Base-by-base conservation (phyloP, 2,113 vertebrate species). In the Archocentrus centrarchus region DNA sequence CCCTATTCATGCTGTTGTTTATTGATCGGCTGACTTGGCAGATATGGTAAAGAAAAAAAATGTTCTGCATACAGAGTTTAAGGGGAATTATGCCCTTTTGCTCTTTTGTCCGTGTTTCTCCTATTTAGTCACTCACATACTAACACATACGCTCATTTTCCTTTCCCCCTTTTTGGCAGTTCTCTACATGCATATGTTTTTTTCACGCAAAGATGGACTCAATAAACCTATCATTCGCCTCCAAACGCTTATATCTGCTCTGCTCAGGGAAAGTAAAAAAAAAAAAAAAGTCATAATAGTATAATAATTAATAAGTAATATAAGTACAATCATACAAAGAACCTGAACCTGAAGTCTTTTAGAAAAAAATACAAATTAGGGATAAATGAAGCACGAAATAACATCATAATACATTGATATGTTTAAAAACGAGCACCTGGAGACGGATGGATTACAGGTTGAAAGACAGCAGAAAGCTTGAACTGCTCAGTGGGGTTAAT, bases 1-100 rank as follows among this genome's bases (percentile, higher is more conserved):
- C 11, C 68, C 68, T 73, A 55, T 73, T 73, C 27, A 35, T 73
- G 27, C 68, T 55, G 68, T 78, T 82, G 41, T 61, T 53, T 39
- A 84, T 80, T 82, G 84, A 86, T 88, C 37, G 27, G n/a, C 66
- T 66, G 63, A 73, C 47, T 79, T 86, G 61, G 55, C 63, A 81
- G 62, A 41, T 53, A 39, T 77, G 58, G 32, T 60, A 18, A 60
- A 83, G 17, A 7, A 76, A 76, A n/a, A n/a, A 13, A 55, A 50
- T 83, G 41, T 24, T 82, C 32, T 68, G 27, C 17, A 18, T 11
- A 20, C 15, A 22, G 20, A 64, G 20, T 66, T 85, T 44, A 39
- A 73, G 73, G 7, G 18, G 47, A 30, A 58, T 61, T n/a, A 76
- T 57, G 44, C 7, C 8, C 53, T 11, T 30, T 73, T 18, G 6